phyloP scores from a whole-genome alignment of 2,888 invertebrate genomes.

The Drosophila neotestacea region DNA sequence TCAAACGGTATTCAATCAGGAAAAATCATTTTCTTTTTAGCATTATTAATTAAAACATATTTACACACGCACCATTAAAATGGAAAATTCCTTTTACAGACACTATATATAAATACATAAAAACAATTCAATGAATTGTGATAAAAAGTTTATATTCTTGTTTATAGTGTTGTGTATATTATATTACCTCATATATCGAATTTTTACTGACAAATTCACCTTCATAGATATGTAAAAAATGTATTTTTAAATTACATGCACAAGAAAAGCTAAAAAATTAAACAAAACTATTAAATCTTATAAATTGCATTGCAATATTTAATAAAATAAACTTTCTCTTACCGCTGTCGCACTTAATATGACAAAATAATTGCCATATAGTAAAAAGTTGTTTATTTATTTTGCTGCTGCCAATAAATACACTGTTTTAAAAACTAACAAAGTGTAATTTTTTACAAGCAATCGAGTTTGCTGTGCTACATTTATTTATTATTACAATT shows the following conservation, averaged over 20 bases:
- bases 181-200: background rate
- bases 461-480: no score
- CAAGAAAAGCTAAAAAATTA: background rate
- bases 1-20: background rate
- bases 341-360: conserved; percentile 24
- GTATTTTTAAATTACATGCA: conserved; percentile 4
- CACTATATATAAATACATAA: no score
- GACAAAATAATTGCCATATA: conserved; percentile 39
- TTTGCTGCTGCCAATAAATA: conserved; percentile 9
- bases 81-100: no score
- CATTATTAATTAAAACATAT: no score
- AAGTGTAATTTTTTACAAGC: no score
- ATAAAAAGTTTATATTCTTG: no score
- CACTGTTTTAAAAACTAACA: conserved; percentile 16
- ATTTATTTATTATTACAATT: no score
- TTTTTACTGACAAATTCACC: background rate
- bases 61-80: no score
- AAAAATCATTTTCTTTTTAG: no score
- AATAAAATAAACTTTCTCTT: conserved; percentile 4
- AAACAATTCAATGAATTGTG: no score
- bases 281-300: conserved; percentile 9
- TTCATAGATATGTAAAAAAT: background rate
- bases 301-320: conserved; percentile 4
- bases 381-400: conserved; percentile 39
- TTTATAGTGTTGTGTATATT: no score